A percentile compares a stretch with the other conserved stretches of the same genome.
Evolutionary conservation across 1,140 invertebrate species (phyloP).

Genomic region (Drosophila ercepeae): DNA sequence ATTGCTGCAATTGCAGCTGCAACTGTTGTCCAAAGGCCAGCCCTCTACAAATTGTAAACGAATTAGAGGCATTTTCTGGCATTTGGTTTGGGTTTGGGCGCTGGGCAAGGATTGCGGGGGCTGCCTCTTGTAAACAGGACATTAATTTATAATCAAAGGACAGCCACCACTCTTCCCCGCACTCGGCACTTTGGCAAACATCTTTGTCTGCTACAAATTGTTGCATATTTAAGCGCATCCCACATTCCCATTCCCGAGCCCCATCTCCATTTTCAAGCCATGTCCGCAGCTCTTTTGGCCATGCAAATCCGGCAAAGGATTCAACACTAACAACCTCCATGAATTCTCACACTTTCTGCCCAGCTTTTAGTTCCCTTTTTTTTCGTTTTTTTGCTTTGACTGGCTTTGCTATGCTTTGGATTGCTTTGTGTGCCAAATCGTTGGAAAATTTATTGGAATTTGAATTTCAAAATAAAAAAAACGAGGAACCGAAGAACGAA

Average conservation of each 20-base stretch:
- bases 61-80: constrained; percentile 45
- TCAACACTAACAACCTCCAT: constrained; percentile 38
- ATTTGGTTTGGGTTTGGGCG: constrained; percentile 17
- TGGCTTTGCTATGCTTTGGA: constrained; percentile 16
- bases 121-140: constrained; percentile 58
- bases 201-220: constrained; percentile 77
- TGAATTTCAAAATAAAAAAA: constrained; percentile 73
- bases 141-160: constrained; percentile 77
- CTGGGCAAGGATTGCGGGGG: background rate
- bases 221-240: constrained; percentile 65
- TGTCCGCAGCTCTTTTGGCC: constrained; percentile 42
- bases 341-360: constrained; percentile 10
- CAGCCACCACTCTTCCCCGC: background rate
- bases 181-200: constrained; percentile 28
- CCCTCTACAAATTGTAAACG: constrained; percentile 24
- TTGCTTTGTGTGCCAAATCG: constrained; percentile 77
- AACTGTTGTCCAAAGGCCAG: constrained; percentile 3
- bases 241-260: background rate
- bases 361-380: background rate
- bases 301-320: constrained; percentile 58
- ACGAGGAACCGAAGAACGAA: constrained; percentile 25
- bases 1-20: constrained; percentile 33
- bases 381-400: background rate
- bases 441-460: constrained; percentile 82
- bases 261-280: constrained; percentile 3